Evolutionary conservation across 2,797 vertebrate genomes (phyloP).

Genomic region (Podarcis lilfordi): DNA sequence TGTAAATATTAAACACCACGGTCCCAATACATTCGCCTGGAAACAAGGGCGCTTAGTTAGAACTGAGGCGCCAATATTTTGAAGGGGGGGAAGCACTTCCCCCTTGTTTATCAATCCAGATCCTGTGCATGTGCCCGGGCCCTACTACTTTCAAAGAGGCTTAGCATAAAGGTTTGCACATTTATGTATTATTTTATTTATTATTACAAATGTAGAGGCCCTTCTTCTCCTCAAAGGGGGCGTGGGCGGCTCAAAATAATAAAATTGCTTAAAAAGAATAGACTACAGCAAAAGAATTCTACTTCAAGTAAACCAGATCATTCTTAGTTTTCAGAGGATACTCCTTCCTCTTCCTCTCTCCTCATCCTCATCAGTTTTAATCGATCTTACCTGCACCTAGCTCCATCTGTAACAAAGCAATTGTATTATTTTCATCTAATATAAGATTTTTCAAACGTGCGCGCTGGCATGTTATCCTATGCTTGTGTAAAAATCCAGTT

Average conservation of each 20-base stretch:
- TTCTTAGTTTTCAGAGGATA: background rate
- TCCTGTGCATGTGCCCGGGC: fast-evolving
- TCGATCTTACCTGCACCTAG: too few species aligned
- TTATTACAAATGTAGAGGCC: too few species aligned
- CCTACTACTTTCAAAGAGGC: background rate
- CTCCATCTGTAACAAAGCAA: background rate
- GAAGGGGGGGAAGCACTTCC: background rate
- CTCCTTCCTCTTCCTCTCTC: background rate
- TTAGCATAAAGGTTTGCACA: background rate
- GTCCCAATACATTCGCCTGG: background rate
- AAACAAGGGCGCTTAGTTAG: background rate
- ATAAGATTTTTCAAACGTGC: too few species aligned
- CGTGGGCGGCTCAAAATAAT: background rate
- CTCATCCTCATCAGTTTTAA: background rate
- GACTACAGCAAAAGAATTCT: background rate
- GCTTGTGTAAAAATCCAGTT: background rate
- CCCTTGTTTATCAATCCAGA: background rate
- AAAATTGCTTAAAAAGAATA: too few species aligned
- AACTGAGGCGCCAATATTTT: background rate
- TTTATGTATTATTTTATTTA: too few species aligned
- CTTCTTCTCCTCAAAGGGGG: too few species aligned
- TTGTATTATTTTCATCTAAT: too few species aligned
- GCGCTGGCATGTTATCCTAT: too few species aligned
- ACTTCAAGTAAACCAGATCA: background rate
- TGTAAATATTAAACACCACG: background rate